Conservation (phyloP, 2,113 vertebrate species). For the Aphyosemion australe region DNA sequence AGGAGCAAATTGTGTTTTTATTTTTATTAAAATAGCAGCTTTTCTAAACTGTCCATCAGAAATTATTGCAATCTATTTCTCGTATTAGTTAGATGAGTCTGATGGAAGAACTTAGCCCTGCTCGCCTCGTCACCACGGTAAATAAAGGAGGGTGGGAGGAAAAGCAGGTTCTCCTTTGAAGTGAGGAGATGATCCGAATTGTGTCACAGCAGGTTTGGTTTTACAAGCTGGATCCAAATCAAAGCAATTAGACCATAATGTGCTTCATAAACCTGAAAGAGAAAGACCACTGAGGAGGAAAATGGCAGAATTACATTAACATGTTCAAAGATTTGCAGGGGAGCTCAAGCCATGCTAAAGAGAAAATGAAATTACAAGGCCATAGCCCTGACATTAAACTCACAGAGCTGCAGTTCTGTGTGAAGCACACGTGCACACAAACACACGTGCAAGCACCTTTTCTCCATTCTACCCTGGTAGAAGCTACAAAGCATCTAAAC, state of each 20-base stretch:
- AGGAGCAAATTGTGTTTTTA: slow-evolving; percentile 24
- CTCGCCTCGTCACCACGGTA: slow-evolving; percentile 28
- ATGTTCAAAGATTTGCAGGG: slow-evolving; percentile 49
- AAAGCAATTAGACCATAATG: slow-evolving; percentile 83
- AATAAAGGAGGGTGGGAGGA: slow-evolving; percentile 8
- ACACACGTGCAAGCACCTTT: neutral
- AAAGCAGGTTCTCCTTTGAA: slow-evolving; percentile 61
- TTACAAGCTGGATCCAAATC: slow-evolving; percentile 80
- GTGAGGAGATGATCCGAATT: slow-evolving; percentile 75
- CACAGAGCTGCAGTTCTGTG: neutral
- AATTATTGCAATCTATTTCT: slow-evolving; percentile 36
- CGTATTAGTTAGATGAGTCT: slow-evolving; percentile 19
- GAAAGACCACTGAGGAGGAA: slow-evolving; percentile 62
- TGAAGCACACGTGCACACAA: slow-evolving; percentile 5
- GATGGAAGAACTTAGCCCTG: slow-evolving; percentile 25
- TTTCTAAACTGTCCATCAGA: slow-evolving; percentile 29
- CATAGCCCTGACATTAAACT: slow-evolving; percentile 22
- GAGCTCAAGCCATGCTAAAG: slow-evolving; percentile 57
- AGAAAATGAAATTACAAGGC: slow-evolving; percentile 55
- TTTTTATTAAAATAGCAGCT: slow-evolving; percentile 12
- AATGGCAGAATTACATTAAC: slow-evolving; percentile 47
- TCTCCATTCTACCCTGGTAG: slow-evolving; percentile 38
- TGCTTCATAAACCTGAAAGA: slow-evolving; percentile 79
- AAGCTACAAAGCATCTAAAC: slow-evolving; percentile 67
- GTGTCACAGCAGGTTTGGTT: slow-evolving; percentile 73